A percentile compares a stretch with the other conserved stretches of the same genome.
Conservation (phyloP, 2,113 vertebrate species). For the Camelus bactrianus region DNA sequence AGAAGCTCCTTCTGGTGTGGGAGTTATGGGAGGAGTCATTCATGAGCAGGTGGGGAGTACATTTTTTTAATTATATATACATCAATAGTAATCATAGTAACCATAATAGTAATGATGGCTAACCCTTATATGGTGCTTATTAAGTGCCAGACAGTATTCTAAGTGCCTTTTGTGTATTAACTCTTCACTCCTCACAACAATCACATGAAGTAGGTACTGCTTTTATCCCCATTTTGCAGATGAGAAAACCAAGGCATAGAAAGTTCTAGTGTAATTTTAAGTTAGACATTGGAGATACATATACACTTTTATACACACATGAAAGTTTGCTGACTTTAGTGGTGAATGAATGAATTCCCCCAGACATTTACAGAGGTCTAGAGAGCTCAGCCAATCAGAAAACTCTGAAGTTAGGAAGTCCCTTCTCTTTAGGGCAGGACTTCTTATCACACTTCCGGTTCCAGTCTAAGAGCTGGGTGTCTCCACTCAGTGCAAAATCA, state of each 20-base stretch:
- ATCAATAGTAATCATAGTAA: background rate
- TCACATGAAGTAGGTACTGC: background rate
- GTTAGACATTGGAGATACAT: background rate
- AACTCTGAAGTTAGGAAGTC: background rate
- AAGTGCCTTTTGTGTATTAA: conserved; percentile 10
- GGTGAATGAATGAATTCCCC: background rate
- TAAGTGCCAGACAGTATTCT: background rate
- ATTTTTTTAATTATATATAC: background rate
- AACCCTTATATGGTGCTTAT: background rate
- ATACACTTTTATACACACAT: background rate
- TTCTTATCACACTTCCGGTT: conserved; percentile 24
- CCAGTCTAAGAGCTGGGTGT: background rate
- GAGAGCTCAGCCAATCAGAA: conserved; percentile 23
- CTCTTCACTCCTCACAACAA: background rate
- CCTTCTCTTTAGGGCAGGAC: background rate
- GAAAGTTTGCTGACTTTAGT: background rate
- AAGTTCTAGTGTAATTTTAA: background rate
- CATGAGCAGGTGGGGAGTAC: background rate
- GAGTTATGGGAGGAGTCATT: background rate
- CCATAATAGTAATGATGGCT: background rate
- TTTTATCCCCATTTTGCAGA: conserved; percentile 31
- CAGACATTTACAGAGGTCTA: background rate
- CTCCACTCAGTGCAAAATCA: background rate
- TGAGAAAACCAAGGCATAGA: background rate
- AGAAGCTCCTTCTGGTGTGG: background rate